phyloP scores from a whole-genome alignment of 2,113 vertebrate species.

The Falco punctatus region DNA sequence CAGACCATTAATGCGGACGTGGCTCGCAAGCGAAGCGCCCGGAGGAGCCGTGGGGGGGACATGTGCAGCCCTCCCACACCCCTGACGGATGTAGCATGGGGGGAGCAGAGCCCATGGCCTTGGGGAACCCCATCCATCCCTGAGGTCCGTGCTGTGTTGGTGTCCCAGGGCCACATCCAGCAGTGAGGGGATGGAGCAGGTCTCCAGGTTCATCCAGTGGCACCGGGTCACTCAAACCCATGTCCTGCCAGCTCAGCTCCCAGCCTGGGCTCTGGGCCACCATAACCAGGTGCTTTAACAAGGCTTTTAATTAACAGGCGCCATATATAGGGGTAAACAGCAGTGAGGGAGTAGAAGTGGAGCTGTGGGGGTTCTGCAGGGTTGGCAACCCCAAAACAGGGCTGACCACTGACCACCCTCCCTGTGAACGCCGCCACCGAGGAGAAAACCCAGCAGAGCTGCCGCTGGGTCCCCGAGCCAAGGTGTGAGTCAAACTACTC shows the following conservation, averaged over 20 bases:
- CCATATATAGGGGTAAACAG: not conserved
- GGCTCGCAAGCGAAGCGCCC: not conserved
- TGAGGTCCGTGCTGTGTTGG: accelerated
- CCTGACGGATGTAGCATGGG: accelerated
- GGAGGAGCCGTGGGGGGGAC: not conserved
- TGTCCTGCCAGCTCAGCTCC: not conserved
- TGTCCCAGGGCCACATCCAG: not conserved
- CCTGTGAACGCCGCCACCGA: accelerated
- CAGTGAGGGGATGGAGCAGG: not conserved
- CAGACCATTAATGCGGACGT: not conserved
- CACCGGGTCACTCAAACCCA: accelerated
- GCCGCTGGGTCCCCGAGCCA: accelerated
- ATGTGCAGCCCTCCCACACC: not conserved
- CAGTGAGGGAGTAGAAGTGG: accelerated
- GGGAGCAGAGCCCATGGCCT: not conserved
- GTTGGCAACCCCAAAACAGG: not conserved
- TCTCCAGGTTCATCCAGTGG: not conserved
- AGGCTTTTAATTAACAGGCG: not conserved
- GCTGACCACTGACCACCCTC: not conserved
- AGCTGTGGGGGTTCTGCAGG: accelerated
- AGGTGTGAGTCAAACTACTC: not conserved
- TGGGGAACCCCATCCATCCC: not conserved
- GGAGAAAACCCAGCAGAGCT: not conserved
- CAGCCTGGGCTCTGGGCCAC: not conserved
- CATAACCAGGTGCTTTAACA: accelerated